Evolutionary conservation across 2,888 invertebrate species (phyloP).

Genomic region (Tipula lateralis): DNA sequence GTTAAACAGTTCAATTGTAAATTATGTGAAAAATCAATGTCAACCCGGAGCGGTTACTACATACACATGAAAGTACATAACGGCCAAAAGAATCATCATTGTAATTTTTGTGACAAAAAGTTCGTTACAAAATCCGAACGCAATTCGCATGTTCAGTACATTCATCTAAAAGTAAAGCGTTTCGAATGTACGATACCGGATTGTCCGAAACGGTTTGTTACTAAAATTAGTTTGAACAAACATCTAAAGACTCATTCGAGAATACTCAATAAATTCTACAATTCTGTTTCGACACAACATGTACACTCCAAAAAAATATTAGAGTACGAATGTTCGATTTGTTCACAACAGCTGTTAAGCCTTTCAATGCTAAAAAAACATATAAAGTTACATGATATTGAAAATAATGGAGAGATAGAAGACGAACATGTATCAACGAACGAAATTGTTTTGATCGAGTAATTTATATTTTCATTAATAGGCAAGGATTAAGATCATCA

Average conservation of each 20-base stretch:
- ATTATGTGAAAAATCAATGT: conserved; percentile 37
- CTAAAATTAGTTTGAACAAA: conserved; percentile 36
- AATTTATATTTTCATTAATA: not conserved
- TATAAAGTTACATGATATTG: not conserved
- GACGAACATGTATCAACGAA: not conserved
- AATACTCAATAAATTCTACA: not conserved
- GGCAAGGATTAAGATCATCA: too few relatives aligned
- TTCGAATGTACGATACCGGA: conserved; percentile 36
- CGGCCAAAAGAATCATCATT: conserved; percentile 37
- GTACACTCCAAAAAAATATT: not conserved
- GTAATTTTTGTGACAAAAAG: conserved; percentile 36
- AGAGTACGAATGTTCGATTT: not conserved
- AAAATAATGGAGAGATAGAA: not conserved
- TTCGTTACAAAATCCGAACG: conserved; percentile 38
- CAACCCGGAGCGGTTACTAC: conserved; percentile 38
- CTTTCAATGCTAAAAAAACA: not conserved
- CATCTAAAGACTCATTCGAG: conserved; percentile 30
- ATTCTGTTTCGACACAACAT: too few relatives aligned
- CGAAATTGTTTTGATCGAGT: not conserved
- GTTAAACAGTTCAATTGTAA: conserved; percentile 36
- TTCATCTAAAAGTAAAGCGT: conserved; percentile 36
- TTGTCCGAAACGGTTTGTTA: conserved; percentile 36
- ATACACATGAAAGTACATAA: conserved; percentile 38
- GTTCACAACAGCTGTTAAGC: not conserved
- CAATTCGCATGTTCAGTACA: conserved; percentile 36